Conservation (phyloP, 2,113 vertebrate species). For the Microcebus tavaratra region DNA sequence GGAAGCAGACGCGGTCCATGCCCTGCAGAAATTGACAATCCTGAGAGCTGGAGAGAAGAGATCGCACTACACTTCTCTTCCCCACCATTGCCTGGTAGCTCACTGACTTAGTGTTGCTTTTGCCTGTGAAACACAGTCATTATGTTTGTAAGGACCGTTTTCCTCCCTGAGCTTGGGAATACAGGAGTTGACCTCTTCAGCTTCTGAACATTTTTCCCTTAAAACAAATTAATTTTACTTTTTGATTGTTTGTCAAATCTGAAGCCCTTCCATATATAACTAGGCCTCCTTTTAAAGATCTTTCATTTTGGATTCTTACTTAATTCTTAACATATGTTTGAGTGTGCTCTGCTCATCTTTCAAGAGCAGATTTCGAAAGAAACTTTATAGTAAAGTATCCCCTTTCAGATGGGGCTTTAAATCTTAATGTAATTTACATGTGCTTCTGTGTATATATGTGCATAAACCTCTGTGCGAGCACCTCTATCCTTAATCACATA, state of each 20-base stretch:
- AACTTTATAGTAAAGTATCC: slow-evolving; percentile 55
- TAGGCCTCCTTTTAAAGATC: neutral
- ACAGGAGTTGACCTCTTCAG: neutral
- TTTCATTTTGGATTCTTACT: slow-evolving; percentile 51
- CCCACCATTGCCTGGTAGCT: neutral
- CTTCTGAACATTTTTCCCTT: neutral
- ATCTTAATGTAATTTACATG: slow-evolving; percentile 48
- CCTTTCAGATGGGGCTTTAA: slow-evolving; percentile 14
- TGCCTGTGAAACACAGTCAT: neutral
- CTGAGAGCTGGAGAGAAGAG: neutral
- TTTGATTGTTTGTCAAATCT: slow-evolving; percentile 46
- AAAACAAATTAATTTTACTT: slow-evolving; percentile 46
- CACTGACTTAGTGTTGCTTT: neutral
- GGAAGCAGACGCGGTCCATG: neutral
- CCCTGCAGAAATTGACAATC: slow-evolving; percentile 15
- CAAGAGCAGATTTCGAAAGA: slow-evolving; percentile 63
- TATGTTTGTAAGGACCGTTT: neutral
- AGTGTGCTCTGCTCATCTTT: slow-evolving; percentile 41
- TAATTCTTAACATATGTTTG: slow-evolving; percentile 67
- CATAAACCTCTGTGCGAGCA: neutral
- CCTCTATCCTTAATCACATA: neutral
- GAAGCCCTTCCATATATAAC: slow-evolving; percentile 10
- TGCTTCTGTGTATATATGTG: neutral
- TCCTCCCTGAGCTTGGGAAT: neutral
- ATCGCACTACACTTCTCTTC: accelerated